Percentiles rank a stretch among this genome's conserved stretches.
phyloP scores from a whole-genome alignment of 2,113 vertebrate species.

The Leucosticte australis region DNA sequence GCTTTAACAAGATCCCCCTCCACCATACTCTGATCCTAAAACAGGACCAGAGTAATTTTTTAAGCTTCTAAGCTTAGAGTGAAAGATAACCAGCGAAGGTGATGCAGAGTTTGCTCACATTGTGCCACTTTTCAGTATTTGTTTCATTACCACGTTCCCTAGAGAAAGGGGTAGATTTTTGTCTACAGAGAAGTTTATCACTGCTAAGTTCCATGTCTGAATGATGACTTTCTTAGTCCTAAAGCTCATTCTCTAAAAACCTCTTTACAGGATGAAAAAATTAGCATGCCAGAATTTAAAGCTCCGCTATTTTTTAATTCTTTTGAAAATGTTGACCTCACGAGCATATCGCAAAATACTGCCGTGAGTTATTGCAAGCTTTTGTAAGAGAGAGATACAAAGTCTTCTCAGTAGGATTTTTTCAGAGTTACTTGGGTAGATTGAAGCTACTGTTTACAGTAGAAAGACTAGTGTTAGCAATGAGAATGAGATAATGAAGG shows the following conservation, averaged over 20 bases:
- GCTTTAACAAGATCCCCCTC: neutral
- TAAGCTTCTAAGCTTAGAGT: neutral
- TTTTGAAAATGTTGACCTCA: neutral
- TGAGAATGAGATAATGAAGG: neutral
- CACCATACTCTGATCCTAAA: neutral
- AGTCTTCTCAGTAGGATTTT: neutral
- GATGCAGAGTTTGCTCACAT: neutral
- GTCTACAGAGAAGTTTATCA: neutral
- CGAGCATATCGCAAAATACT: neutral
- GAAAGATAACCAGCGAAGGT: neutral
- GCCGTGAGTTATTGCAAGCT: neutral
- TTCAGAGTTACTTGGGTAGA: neutral
- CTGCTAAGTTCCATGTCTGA: neutral
- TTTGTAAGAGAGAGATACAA: neutral
- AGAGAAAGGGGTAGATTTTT: neutral
- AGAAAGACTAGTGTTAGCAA: neutral
- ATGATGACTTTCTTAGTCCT: neutral
- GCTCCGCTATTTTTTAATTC: neutral
- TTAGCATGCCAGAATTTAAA: neutral
- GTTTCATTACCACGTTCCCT: neutral
- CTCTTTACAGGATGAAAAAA: neutral
- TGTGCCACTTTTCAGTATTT: neutral
- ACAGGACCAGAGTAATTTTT: neutral
- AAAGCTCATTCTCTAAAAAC: neutral
- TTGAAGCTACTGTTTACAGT: neutral